A percentile compares a stretch with the other conserved stretches of the same genome.
Conservation (phyloP, 2,797 vertebrate genomes). For the Clarias platycephalus region DNA sequence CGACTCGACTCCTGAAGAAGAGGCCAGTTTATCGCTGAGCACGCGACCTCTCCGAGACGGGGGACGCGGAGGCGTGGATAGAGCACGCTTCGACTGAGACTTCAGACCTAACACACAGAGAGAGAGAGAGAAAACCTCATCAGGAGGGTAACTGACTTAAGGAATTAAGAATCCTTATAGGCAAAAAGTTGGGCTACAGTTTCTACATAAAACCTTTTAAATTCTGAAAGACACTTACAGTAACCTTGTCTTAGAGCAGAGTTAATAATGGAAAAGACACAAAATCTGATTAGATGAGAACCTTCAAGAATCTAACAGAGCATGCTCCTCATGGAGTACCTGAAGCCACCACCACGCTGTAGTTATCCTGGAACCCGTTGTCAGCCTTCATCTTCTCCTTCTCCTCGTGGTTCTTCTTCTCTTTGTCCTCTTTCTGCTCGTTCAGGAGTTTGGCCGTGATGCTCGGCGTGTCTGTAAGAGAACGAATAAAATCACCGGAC, state of each 20-base stretch:
- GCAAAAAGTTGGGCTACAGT: not conserved
- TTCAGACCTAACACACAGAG: slow-evolving; percentile 82
- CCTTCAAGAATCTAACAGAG: not conserved
- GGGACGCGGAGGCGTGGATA: slow-evolving; percentile 91
- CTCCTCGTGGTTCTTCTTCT: slow-evolving; percentile 98
- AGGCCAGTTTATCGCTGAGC: slow-evolving; percentile 88
- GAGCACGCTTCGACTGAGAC: slow-evolving; percentile 95
- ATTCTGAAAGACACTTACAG: too few species aligned
- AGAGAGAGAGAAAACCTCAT: not conserved
- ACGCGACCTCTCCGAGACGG: slow-evolving; percentile 92
- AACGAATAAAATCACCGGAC: not conserved
- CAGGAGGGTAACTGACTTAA: not conserved
- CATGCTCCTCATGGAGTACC: slow-evolving; percentile 70
- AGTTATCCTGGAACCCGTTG: slow-evolving; percentile 98
- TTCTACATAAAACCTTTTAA: not conserved
- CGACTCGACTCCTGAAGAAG: slow-evolving; percentile 84
- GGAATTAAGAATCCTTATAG: not conserved
- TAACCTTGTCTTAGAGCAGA: not conserved
- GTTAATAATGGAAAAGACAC: not conserved
- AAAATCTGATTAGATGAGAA: not conserved
- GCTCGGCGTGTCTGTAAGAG: slow-evolving; percentile 88
- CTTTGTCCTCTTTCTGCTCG: slow-evolving; percentile 98
- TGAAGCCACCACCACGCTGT: slow-evolving; percentile 97
- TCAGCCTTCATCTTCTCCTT: slow-evolving; percentile 99
- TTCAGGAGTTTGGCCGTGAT: slow-evolving; percentile 98